A percentile compares a stretch with the other conserved stretches of the same genome.
phyloP scores from a whole-genome alignment of 2,797 vertebrate genomes.

The Nannoperca obscura region DNA sequence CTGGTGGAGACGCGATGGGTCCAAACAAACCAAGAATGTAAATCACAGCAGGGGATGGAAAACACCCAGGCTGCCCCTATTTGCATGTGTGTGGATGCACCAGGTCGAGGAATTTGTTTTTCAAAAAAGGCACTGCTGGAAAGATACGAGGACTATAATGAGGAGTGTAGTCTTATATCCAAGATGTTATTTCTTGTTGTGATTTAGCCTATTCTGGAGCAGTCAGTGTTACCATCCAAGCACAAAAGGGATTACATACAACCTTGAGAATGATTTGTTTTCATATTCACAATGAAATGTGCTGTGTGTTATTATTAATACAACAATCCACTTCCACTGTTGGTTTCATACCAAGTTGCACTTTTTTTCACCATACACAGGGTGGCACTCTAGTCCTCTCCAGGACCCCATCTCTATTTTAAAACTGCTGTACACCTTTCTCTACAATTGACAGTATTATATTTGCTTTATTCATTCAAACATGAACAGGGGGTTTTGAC shows the following conservation, averaged over 20 bases:
- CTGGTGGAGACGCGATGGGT: constrained; percentile 22
- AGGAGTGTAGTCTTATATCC: not conserved
- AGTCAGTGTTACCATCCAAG: not conserved
- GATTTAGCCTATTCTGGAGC: not conserved
- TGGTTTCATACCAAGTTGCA: constrained; percentile 10
- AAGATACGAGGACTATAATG: not conserved
- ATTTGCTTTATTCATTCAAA: constrained; percentile 39
- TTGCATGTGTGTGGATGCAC: constrained; percentile 82
- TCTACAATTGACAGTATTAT: constrained; percentile 37
- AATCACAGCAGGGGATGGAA: constrained; percentile 84
- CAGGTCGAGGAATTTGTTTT: constrained; percentile 83
- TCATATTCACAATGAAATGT: constrained; percentile 5
- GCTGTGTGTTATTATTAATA: not conserved
- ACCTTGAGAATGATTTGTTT: constrained; percentile 15
- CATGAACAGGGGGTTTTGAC: constrained; percentile 16
- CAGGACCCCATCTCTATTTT: not conserved
- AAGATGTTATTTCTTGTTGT: constrained; percentile 6
- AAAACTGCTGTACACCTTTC: constrained; percentile 6
- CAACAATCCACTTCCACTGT: not conserved
- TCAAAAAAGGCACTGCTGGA: constrained; percentile 78
- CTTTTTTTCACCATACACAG: constrained; percentile 51
- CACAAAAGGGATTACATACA: constrained; percentile 1
- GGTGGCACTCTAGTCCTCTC: constrained; percentile 69
- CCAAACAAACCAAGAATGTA: constrained; percentile 80
- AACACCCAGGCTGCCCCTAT: constrained; percentile 75